Conservation (phyloP, 2,113 vertebrate genomes). For the Channa maculata region DNA sequence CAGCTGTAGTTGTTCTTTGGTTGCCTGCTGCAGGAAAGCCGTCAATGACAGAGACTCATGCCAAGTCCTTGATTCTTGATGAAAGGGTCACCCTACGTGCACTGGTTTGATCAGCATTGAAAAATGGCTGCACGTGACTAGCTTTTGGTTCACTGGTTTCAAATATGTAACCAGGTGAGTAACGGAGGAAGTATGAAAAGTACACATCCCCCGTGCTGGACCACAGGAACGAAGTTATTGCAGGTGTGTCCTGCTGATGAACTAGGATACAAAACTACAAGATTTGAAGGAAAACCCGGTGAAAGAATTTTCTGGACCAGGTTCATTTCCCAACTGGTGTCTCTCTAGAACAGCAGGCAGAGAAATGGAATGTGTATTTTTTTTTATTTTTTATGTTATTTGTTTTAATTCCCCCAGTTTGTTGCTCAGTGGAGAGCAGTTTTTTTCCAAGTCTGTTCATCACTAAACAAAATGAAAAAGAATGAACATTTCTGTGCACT, state of each 20-base stretch:
- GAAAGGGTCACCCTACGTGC: background rate
- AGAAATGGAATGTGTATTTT: background rate
- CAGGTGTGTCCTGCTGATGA: constrained; percentile 41
- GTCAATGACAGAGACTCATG: constrained; percentile 6
- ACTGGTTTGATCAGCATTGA: background rate
- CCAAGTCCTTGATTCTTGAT: constrained; percentile 4
- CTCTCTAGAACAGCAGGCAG: constrained; percentile 20
- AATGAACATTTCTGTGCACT: constrained; percentile 9
- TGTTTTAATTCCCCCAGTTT: background rate
- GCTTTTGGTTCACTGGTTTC: constrained; percentile 18
- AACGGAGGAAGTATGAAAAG: constrained; percentile 10
- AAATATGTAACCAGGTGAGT: constrained; percentile 2
- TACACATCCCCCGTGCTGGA: constrained; percentile 27
- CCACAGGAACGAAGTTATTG: constrained; percentile 44
- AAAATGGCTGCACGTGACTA: constrained; percentile 3
- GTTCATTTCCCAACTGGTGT: constrained; percentile 4
- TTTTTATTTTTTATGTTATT: background rate
- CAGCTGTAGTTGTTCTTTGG: constrained; percentile 35
- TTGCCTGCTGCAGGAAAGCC: constrained; percentile 20
- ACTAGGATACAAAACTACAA: constrained; percentile 24
- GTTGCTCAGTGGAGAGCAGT: background rate
- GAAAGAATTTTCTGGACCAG: constrained; percentile 2
- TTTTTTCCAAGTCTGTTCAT: background rate
- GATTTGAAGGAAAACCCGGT: constrained; percentile 41
- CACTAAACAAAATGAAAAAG: constrained; percentile 5